phyloP scores from a whole-genome alignment of 2,797 vertebrate genomes.

The Pangasius macronema region DNA sequence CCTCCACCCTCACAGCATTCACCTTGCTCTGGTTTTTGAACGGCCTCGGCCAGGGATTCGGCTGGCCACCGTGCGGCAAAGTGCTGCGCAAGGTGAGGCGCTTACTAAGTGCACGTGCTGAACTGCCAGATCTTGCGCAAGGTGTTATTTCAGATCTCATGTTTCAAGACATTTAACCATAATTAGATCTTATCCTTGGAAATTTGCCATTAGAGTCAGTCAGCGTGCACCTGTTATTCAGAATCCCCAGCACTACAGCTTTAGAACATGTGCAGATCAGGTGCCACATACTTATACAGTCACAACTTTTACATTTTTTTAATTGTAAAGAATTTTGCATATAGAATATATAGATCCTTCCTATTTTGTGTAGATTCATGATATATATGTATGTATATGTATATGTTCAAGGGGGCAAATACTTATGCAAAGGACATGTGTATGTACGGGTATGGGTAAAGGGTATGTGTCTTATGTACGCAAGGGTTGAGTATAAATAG shows the following conservation, averaged over 20 bases:
- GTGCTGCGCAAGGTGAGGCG: constrained; percentile 87
- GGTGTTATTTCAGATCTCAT: neutral
- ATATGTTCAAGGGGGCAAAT: neutral
- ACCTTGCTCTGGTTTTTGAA: constrained; percentile 94
- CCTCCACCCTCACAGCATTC: constrained; percentile 83
- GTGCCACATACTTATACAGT: neutral
- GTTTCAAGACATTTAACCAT: neutral
- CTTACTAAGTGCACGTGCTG: neutral
- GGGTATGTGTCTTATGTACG: neutral
- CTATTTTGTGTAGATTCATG: neutral
- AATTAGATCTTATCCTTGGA: neutral
- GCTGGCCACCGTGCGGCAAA: constrained; percentile 96
- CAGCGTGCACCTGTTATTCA: constrained; percentile 2
- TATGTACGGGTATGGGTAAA: too few species aligned
- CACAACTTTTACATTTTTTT: neutral
- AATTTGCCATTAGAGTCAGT: neutral
- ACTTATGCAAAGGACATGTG: neutral
- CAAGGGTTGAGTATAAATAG: constrained; percentile 64
- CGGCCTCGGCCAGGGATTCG: constrained; percentile 93
- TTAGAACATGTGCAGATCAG: constrained; percentile 1
- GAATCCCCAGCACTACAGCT: neutral
- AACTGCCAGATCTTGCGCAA: neutral
- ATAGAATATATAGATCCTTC: neutral
- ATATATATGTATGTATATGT: neutral
- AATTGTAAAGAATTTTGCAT: neutral